phyloP scores from a whole-genome alignment of 30 jellyfish, hydroid and myxozoan genomes.

The Mastigias papua region DNA sequence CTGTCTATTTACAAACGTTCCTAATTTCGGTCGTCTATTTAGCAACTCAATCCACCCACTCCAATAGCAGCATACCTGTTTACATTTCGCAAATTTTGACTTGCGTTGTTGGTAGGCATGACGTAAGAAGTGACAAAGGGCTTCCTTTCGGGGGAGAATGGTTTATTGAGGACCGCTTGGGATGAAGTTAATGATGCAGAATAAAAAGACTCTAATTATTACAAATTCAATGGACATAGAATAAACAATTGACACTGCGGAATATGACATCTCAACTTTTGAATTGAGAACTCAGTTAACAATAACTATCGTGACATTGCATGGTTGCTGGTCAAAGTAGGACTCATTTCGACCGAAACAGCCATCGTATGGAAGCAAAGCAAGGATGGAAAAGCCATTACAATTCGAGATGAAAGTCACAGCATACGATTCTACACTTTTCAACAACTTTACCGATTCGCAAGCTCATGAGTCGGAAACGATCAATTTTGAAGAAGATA shows the following conservation, averaged over 20 bases:
- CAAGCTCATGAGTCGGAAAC: not conserved
- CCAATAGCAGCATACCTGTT: too few relatives aligned
- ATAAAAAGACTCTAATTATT: not conserved
- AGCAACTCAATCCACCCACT: too few relatives aligned
- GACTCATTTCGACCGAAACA: too few relatives aligned
- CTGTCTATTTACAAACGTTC: too few relatives aligned
- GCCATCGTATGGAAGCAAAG: not conserved
- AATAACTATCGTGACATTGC: not conserved
- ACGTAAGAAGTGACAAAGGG: not conserved
- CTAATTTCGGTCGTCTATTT: too few relatives aligned
- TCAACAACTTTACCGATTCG: constrained; percentile 6
- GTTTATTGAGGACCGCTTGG: too few relatives aligned
- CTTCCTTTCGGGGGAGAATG: not conserved
- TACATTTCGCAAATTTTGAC: too few relatives aligned
- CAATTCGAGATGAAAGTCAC: not conserved
- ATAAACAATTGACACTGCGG: not conserved
- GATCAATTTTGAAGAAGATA: not conserved
- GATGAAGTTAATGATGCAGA: too few relatives aligned
- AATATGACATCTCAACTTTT: not conserved
- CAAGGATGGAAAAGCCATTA: not conserved
- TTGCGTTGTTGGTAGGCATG: not conserved
- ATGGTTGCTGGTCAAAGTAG: not conserved
- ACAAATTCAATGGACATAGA: not conserved
- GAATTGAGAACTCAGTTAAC: not conserved
- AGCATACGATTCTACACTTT: not conserved